These are phyloP conservation scores for Noctua comes DNA, from an alignment of 2,888 invertebrate species.

Conservation along the genomic window DNA sequence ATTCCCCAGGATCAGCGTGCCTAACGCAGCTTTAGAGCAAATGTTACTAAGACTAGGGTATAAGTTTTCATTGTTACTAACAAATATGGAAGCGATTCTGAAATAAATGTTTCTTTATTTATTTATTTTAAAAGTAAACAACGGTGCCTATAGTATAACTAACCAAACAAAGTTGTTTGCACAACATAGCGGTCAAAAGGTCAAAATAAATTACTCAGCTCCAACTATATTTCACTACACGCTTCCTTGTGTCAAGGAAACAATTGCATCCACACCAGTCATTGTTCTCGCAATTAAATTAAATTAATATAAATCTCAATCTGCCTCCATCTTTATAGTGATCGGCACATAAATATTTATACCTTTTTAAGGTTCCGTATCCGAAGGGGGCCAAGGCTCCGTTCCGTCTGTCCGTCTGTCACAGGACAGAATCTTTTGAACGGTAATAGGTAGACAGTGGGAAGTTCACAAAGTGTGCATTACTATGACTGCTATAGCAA, in stretches of 20 bases:
- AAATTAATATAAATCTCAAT: constrained; percentile 43
- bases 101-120: too few relatives aligned
- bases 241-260: constrained; percentile 58
- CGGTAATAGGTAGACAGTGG: neutral
- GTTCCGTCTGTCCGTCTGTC: neutral
- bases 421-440: neutral
- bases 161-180: constrained; percentile 15
- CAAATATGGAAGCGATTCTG: too few relatives aligned
- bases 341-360: constrained; percentile 13
- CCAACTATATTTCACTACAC: constrained; percentile 42
- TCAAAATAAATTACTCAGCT: constrained; percentile 35
- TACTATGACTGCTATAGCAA: neutral
- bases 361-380: neutral
- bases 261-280: constrained; percentile 20
- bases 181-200: constrained; percentile 34
- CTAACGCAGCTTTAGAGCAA: too few relatives aligned
- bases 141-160: too few relatives aligned
- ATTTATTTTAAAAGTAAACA: neutral
- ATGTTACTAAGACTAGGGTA: too few relatives aligned
- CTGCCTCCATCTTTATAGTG: neutral
- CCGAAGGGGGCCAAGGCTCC: neutral
- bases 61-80: too few relatives aligned
- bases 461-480: neutral
- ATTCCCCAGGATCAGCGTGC: too few relatives aligned
- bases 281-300: constrained; percentile 25